Evolutionary conservation across 2,888 invertebrate genomes (phyloP), one percentile per base, ranked within the genome.

Genomic region (Periphyllus acericola): DNA sequence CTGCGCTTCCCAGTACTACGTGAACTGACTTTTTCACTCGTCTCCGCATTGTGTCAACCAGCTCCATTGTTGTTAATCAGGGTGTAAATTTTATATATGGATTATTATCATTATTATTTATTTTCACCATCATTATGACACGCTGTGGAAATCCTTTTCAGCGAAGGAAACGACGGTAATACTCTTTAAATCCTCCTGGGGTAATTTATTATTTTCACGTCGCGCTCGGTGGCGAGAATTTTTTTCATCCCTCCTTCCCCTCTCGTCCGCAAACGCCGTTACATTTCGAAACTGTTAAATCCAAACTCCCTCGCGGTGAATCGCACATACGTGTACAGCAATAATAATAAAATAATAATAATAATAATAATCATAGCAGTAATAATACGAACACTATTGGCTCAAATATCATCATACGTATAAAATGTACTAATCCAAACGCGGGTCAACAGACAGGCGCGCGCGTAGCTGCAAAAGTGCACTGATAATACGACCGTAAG

Each of bases 381-480:
- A 21, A 72, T 66, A 8, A 5, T 78, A 14, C 14, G n/a, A 8
- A 55, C 5, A 40, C 40, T n/a, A 80, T 74, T 74, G 55, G 74
- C 34, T 83, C 60, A 36, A 52, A 86, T 71, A 79, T 79, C 85
- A 32, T 71, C 34, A 14, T 11, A 11, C 46, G 14, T 14, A 46
- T 46, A 11, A 14, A n/a, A 46, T 14, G 46, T 52, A 71, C 36
- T 87, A 87, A 87, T 87, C 86, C 86, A 29, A 80, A 25, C 86
- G 40, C 86, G 80, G 86, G 86, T 87, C 86, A 87, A 87, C 86
- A 81, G 40, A 81, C 83, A 83, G 75, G 66, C n/a, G 29, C 11
- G 52, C 52, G 85, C 34, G 85, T 86, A 87, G 86, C 86, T 87
- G 60, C 80, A 87, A 87, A 87, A 87, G 86, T 87, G 86, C 86